Base-by-base conservation (phyloP, 2,888 invertebrate species). In the Zeuzera pyrina region DNA sequence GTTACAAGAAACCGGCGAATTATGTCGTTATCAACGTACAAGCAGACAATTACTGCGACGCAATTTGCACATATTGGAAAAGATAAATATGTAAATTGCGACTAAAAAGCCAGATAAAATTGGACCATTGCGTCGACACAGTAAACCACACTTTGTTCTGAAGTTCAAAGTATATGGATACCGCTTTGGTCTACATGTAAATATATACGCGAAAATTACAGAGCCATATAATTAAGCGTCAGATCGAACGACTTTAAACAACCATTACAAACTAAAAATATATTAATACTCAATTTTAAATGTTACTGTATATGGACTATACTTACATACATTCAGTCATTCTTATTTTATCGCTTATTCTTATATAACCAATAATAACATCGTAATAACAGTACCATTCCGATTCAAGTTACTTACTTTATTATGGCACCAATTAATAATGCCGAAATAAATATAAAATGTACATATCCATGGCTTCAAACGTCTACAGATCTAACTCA, bases 351-450 rank as follows among this genome's bases (percentile, higher is more conserved):
- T 53, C 44, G 43, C 36, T 19, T 52, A 47, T 14, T 43, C 34
- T 34, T 44, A 39, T 42, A 39, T 47, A 43, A 42, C 10, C n/a
- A 41, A 42, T 43, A 36, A 38, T 47, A n/a, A n/a, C n/a, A n/a
- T n/a, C n/a, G n/a, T n/a, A n/a, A 5, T 19, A 7, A 7, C 19
- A 19, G 19, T 19, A 8, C 19, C 19, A 19, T 8, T 7, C 5
- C 2, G 8, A 19, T 19, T 19, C 19, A 19, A 19, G 8, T 15
- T 49, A 49, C 46, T 57, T 60, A 64, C 42, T 53, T 58, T 68
- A 73, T 63, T 71, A 74, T 74, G 74, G 73, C 74, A 72, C 65
- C 57, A 52, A n/a, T n/a, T n/a, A n/a, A 49, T 57, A 51, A 58
- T 61, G 59, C 64, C 53, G 58, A 63, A 50, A 61, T 60, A 60